phyloP scores from a whole-genome alignment of 2,113 vertebrate species.

The Sylvilagus bachmani region DNA sequence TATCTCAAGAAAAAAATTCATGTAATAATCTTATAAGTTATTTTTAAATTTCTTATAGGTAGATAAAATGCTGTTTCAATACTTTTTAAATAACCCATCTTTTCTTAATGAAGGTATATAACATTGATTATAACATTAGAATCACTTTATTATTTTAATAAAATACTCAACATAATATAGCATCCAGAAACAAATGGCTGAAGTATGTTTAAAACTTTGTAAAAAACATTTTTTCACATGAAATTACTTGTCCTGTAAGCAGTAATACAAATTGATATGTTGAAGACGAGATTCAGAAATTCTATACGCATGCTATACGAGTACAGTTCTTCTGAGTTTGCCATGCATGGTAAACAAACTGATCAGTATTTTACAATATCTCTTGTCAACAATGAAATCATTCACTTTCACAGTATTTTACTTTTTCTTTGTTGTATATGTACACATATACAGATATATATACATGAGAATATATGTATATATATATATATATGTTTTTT shows the following conservation, averaged over 20 bases:
- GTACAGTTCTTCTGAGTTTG: neutral
- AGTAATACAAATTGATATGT: neutral
- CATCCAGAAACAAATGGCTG: neutral
- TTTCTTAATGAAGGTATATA: neutral
- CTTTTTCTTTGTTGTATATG: neutral
- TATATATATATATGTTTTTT: no score
- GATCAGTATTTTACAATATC: conserved; percentile 22
- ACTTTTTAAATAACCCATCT: neutral
- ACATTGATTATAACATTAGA: neutral
- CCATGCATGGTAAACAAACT: neutral
- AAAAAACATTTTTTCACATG: neutral
- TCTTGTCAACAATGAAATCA: conserved; percentile 27
- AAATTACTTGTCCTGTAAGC: neutral
- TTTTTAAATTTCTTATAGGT: neutral
- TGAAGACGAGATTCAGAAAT: neutral
- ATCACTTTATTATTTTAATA: neutral
- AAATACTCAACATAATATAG: neutral
- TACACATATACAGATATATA: no score
- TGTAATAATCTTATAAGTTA: no score
- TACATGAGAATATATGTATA: no score
- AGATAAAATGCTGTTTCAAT: neutral
- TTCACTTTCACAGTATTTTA: conserved; percentile 2
- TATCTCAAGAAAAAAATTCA: neutral
- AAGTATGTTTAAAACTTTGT: neutral
- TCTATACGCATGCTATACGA: neutral